Evolutionary conservation across 2,797 vertebrate genomes (phyloP).

Genomic region (Cottoperca gobio): DNA sequence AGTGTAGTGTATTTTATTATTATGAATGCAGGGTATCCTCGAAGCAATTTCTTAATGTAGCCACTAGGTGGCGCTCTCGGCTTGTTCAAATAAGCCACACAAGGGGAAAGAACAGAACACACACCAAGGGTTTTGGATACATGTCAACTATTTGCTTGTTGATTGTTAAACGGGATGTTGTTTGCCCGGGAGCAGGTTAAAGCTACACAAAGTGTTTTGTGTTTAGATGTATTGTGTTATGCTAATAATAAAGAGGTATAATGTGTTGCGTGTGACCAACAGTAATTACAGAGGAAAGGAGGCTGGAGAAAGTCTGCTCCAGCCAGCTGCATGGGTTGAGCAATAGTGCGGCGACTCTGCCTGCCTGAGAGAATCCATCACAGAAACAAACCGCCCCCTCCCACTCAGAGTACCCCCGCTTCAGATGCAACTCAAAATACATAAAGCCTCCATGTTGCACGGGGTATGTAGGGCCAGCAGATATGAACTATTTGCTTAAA

Average conservation of each 20-base stretch:
- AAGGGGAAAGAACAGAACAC: not conserved
- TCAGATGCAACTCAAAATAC: constrained; percentile 83
- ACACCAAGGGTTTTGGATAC: constrained; percentile 6
- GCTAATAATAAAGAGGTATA: constrained; percentile 3
- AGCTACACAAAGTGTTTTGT: not conserved
- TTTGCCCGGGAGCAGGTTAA: not conserved
- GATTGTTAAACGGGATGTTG: not conserved
- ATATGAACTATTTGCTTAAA: constrained; percentile 47
- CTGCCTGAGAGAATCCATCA: constrained; percentile 67
- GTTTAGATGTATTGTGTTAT: not conserved
- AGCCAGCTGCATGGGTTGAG: constrained; percentile 55
- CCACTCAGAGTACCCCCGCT: constrained; percentile 73
- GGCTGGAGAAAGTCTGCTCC: constrained; percentile 34
- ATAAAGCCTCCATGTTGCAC: constrained; percentile 87
- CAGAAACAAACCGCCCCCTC: constrained; percentile 81
- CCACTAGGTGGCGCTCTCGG: constrained; percentile 54
- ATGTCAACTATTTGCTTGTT: constrained; percentile 21
- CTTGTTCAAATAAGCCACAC: not conserved
- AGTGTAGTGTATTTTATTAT: not conserved
- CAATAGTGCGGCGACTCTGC: constrained; percentile 45
- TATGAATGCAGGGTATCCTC: not conserved
- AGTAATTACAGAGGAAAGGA: constrained; percentile 35
- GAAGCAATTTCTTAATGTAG: not conserved
- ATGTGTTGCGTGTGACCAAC: constrained; percentile 22
- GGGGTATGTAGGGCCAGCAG: constrained; percentile 58